Evolutionary conservation across 2,888 invertebrate genomes (phyloP).

Genomic region (Tipula vernalis): DNA sequence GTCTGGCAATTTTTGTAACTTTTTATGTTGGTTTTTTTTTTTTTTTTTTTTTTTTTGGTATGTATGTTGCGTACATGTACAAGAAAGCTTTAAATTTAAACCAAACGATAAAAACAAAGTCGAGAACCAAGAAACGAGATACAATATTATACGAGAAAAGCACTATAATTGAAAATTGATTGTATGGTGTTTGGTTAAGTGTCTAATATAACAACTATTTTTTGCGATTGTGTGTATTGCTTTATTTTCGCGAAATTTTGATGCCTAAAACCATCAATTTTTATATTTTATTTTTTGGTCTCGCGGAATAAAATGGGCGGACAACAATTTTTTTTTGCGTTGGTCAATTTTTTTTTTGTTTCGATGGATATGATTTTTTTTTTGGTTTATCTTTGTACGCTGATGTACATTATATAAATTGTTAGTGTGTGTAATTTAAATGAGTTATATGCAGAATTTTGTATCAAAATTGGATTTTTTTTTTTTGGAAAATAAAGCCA

Average conservation of each 20-base stretch:
- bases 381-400: not conserved
- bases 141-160: not conserved
- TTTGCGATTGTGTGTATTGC: not conserved
- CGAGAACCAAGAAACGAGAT: not conserved
- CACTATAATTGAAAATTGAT: not conserved
- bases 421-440: not conserved
- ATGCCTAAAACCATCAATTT: not conserved
- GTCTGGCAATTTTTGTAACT: not conserved
- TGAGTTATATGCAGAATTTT: not conserved
- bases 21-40: not conserved
- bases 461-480: not conserved
- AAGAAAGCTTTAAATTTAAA: not conserved
- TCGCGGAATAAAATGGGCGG: not conserved
- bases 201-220: constrained; percentile 4
- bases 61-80: not conserved
- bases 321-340: not conserved
- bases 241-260: not conserved
- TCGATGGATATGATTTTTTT: not conserved
- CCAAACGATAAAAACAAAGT: not conserved
- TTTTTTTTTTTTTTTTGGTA: not conserved
- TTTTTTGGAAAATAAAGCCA: not conserved
- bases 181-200: not conserved
- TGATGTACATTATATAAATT: not conserved
- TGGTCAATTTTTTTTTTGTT: not conserved
- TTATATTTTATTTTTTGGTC: not conserved